phyloP scores from a whole-genome alignment of 2,888 invertebrate species.

The Gandaritis pyraliata region DNA sequence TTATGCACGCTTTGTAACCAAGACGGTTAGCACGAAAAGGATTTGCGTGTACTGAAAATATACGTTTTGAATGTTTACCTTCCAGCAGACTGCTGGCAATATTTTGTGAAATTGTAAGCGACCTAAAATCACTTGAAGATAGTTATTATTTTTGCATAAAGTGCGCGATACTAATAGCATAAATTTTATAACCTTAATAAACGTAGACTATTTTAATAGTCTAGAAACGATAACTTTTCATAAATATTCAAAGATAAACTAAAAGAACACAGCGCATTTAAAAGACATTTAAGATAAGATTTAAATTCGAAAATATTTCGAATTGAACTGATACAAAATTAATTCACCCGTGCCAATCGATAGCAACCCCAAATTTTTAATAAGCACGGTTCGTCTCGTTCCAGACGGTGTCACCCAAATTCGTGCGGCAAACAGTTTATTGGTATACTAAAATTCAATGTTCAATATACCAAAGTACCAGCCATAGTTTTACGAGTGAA shows the following conservation, averaged over 20 bases:
- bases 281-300: constrained; percentile 3
- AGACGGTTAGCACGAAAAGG: constrained; percentile 65
- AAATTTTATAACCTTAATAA: too few species aligned
- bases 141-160: too few species aligned
- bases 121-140: too few species aligned
- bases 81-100: constrained; percentile 13
- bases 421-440: constrained; percentile 65
- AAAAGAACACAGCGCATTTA: neutral
- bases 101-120: constrained; percentile 17
- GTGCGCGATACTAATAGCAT: too few species aligned
- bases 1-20: constrained; percentile 80
- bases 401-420: constrained; percentile 56
- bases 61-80: constrained; percentile 27
- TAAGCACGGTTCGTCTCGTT: constrained; percentile 44
- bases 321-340: constrained; percentile 36
- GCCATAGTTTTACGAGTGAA: constrained; percentile 77
- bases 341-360: constrained; percentile 40
- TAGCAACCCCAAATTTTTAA: constrained; percentile 49
- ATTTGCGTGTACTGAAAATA: constrained; percentile 59
- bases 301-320: constrained; percentile 8
- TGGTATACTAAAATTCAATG: constrained; percentile 73
- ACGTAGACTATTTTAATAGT: too few species aligned
- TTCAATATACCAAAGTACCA: constrained; percentile 68
- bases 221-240: too few species aligned
- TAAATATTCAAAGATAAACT: neutral